Evolutionary conservation across 2,888 invertebrate species (phyloP), one percentile per base, ranked within the genome.

Genomic region (Apamea monoglypha): DNA sequence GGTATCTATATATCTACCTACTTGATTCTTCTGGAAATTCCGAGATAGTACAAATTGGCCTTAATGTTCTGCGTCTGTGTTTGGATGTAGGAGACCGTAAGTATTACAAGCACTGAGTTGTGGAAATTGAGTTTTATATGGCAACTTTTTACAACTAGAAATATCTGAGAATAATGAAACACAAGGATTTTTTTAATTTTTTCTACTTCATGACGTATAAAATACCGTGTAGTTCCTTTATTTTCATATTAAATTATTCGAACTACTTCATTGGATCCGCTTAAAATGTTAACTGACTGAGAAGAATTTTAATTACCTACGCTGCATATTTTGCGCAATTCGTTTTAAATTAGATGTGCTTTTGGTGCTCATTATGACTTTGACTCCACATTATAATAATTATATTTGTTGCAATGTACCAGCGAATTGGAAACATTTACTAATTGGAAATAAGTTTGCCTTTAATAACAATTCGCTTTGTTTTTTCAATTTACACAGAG

Each of bases 291-390:
- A 88, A 88, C 79, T 89, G 81, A 89, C 88, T 85, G 89, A 89
- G 84, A 87, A 91, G 85, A 92, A 90, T 90, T 92, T 92, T 90
- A 91, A 91, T 92, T 88, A 71, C 36, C 12, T 36, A 89, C 85
- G 79, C 86, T 88, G 87, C 86, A 90, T 88, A 91, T 90, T 90
- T 89, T 82, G 80, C 76, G 75, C 79, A 85, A 85, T 81, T 86
- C 79, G 78, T 86, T 85, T 86, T 89, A 87, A 85, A 87, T 87
- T 90, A 88, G 80, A 90, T 90, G 90, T 91, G 91, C 91, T 92
- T 91, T 92, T 92, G 87, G 91, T 92, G 85, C 90, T 91, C 78
- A 78, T 85, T 82, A 61, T 53, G 12, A 69, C n/a, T 68, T 75
- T 81, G 67, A 80, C 47, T 78, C 25, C 16, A 79, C 25, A 74